Evolutionary conservation across 1,140 invertebrate genomes (phyloP).

Genomic region (Drosophila azteca): DNA sequence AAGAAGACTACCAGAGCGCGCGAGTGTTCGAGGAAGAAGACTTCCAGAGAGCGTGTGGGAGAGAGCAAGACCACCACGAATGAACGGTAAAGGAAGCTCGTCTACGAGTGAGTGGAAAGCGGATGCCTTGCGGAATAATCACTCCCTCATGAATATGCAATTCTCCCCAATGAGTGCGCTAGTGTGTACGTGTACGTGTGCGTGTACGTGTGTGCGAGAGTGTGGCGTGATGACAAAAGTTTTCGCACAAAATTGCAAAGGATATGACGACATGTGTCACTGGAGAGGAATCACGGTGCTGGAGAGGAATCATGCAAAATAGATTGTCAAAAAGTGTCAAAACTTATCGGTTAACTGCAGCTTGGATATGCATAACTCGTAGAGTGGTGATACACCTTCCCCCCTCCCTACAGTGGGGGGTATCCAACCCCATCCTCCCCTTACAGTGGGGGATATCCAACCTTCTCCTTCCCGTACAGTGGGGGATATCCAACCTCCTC

Average conservation of each 20-base stretch:
- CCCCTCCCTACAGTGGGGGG: constrained; percentile 22
- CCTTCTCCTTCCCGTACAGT: too few relatives aligned
- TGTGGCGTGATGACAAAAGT: constrained; percentile 37
- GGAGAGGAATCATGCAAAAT: constrained; percentile 43
- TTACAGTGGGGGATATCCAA: constrained; percentile 18
- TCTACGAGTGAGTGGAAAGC: too few relatives aligned
- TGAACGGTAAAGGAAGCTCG: too few relatives aligned
- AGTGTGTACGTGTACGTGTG: too few relatives aligned
- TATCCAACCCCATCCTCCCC: not conserved
- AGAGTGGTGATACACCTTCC: not conserved
- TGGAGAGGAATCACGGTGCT: constrained; percentile 9
- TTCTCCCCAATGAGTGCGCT: not conserved
- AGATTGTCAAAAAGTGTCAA: constrained; percentile 44
- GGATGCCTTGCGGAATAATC: constrained; percentile 23
- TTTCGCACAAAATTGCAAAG: constrained; percentile 29
- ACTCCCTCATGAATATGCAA: constrained; percentile 47
- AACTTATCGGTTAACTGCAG: constrained; percentile 43
- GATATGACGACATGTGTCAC: constrained; percentile 28
- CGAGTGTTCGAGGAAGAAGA: too few relatives aligned
- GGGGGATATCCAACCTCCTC: too few relatives aligned
- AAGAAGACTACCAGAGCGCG: too few relatives aligned
- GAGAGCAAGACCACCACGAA: too few relatives aligned
- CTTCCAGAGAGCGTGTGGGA: too few relatives aligned
- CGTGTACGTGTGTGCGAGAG: not conserved
- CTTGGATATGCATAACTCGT: not conserved